Percentiles rank a stretch among this genome's conserved stretches.
Evolutionary conservation across 1,140 invertebrate genomes (phyloP).

Genomic region (Campoletis sonorensis): DNA sequence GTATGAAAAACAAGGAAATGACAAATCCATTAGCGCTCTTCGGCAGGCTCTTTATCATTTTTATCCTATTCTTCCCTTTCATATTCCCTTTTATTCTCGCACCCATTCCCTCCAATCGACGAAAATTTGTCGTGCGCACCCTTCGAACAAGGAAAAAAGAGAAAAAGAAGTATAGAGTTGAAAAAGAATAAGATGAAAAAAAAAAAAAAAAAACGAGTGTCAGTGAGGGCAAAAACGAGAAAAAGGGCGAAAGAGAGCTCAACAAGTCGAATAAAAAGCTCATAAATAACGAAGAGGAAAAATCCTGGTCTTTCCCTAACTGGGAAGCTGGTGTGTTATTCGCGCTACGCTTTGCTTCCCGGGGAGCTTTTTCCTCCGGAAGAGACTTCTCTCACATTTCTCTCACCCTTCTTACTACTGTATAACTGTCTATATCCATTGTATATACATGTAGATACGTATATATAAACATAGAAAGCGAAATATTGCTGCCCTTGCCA

Average conservation of each 20-base stretch:
- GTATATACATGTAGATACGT: conserved; percentile 5
- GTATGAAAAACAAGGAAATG: background rate
- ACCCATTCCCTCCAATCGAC: background rate
- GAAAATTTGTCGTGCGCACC: conserved; percentile 30
- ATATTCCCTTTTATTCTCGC: conserved; percentile 20
- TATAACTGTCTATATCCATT: background rate
- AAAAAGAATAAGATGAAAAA: conserved; percentile 26
- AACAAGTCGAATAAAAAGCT: conserved; percentile 78
- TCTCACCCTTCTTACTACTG: conserved; percentile 56
- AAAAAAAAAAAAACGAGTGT: conserved; percentile 50
- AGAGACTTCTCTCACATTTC: conserved; percentile 25
- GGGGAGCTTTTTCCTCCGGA: conserved; percentile 54
- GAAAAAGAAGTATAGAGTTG: background rate
- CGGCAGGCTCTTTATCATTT: background rate
- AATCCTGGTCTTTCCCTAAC: conserved; percentile 59
- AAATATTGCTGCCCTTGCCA: conserved; percentile 8
- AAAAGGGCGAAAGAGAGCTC: conserved; percentile 63
- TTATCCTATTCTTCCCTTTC: background rate
- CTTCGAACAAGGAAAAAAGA: conserved; percentile 13
- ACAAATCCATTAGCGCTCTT: background rate
- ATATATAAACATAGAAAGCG: background rate
- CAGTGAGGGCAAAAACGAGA: conserved; percentile 46
- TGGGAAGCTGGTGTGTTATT: conserved; percentile 42
- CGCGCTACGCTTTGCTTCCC: conserved; percentile 16
- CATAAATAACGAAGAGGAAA: conserved; percentile 75